These are phyloP conservation scores for Torymus auratus DNA, from an alignment of 2,888 invertebrate genomes.

Conservation along the genomic window DNA sequence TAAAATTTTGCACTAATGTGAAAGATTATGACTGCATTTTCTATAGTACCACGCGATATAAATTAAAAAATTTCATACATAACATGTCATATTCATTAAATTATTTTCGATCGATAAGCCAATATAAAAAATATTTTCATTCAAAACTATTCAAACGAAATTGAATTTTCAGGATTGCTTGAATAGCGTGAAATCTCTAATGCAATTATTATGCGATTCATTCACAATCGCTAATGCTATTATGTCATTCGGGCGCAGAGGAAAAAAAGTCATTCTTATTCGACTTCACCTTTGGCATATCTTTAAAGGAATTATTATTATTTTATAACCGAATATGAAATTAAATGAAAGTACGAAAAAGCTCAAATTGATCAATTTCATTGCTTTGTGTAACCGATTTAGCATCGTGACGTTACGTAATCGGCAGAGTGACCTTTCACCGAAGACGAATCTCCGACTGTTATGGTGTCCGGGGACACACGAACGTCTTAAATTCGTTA, in stretches of 20 bases:
- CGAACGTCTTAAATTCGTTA: conserved; percentile 38
- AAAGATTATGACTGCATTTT: conserved; percentile 30
- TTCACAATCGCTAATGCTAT: conserved; percentile 30
- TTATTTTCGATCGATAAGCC: background rate
- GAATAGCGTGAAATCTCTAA: conserved; percentile 29
- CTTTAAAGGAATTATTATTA: background rate
- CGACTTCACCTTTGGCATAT: too few relatives aligned
- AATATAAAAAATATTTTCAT: background rate
- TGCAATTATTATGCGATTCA: conserved; percentile 35
- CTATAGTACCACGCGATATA: background rate
- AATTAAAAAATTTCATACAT: background rate
- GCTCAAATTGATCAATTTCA: conserved; percentile 35
- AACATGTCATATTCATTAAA: background rate
- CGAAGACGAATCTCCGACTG: conserved; percentile 19
- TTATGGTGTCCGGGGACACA: conserved; percentile 9
- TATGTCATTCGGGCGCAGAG: conserved; percentile 25
- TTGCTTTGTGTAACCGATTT: conserved; percentile 39
- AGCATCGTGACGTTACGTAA: conserved; percentile 30
- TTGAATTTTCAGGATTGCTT: background rate
- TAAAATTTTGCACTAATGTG: conserved; percentile 15
- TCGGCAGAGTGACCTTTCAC: conserved; percentile 47
- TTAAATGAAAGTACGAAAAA: conserved; percentile 27
- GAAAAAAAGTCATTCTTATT: too few relatives aligned
- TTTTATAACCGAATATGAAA: conserved; percentile 1
- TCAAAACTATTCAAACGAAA: background rate